Conservation (phyloP, 2,797 vertebrate genomes). For the Sebastes jordani region DNA sequence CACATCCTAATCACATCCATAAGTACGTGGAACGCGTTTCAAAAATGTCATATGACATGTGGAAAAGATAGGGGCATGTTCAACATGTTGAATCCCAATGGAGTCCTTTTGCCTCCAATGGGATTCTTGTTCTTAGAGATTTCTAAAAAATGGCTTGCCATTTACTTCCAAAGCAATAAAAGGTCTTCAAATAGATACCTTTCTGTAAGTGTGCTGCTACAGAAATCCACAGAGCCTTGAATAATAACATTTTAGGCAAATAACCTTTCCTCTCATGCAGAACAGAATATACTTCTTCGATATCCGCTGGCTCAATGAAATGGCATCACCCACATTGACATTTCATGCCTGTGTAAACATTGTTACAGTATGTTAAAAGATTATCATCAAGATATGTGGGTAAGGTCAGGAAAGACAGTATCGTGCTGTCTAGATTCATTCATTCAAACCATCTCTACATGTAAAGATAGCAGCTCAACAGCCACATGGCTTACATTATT, state of each 20-base stretch:
- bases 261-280: not conserved
- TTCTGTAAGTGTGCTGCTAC: not conserved
- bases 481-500: conserved; percentile 24
- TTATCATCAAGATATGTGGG: not conserved
- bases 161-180: not conserved
- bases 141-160: not conserved
- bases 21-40: conserved; percentile 15
- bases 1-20: conserved; percentile 16
- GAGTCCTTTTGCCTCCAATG: not conserved
- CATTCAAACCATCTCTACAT: not conserved
- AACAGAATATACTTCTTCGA: not conserved
- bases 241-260: not conserved
- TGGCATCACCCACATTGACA: not conserved
- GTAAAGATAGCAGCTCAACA: not conserved
- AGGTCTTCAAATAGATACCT: not conserved
- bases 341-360: not conserved
- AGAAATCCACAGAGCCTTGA: not conserved
- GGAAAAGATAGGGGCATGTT: conserved; percentile 9
- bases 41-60: conserved; percentile 21
- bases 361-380: not conserved
- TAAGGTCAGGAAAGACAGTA: not conserved
- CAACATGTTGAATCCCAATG: conserved; percentile 11
- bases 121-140: not conserved
- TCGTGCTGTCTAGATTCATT: not conserved
- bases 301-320: not conserved